Evolutionary conservation across 37 sponge, comb jelly and placozoan species (phyloP).

Genomic region (Chondrilla cf. caribensis): DNA sequence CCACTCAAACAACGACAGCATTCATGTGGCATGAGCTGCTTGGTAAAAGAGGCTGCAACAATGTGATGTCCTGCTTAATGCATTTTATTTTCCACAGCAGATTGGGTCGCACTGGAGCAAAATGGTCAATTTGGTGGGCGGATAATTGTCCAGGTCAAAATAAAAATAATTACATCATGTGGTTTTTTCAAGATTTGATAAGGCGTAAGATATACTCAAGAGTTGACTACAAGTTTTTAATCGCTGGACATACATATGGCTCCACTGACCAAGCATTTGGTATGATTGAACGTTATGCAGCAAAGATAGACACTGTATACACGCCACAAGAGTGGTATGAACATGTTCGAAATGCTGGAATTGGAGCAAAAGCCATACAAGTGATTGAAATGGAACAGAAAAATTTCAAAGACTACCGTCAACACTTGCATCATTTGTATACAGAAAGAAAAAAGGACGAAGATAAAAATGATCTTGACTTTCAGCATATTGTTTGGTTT

Average conservation of each 20-base stretch:
- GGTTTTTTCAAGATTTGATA: slow-evolving; percentile 54
- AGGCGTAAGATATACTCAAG: slow-evolving; percentile 42
- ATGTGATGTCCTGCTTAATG: slow-evolving; percentile 41
- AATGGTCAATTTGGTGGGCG: slow-evolving; percentile 57
- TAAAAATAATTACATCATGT: slow-evolving; percentile 44
- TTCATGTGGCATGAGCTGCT: slow-evolving; percentile 68
- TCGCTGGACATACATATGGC: slow-evolving; percentile 60
- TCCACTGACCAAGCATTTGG: slow-evolving; percentile 36
- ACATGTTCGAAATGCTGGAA: slow-evolving; percentile 33
- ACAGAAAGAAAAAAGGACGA: slow-evolving; percentile 45
- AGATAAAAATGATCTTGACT: slow-evolving; percentile 33
- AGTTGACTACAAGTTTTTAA: slow-evolving; percentile 47
- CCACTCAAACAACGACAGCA: slow-evolving; percentile 32
- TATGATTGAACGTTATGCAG: slow-evolving; percentile 23
- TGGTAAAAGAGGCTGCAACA: slow-evolving; percentile 38
- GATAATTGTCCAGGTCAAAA: slow-evolving; percentile 64
- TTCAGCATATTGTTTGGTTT: slow-evolving; percentile 44
- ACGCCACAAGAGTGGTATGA: slow-evolving; percentile 43
- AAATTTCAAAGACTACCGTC: slow-evolving; percentile 33
- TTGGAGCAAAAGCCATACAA: not conserved
- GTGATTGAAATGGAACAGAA: slow-evolving; percentile 45
- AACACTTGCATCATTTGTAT: slow-evolving; percentile 25
- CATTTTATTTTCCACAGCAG: slow-evolving; percentile 29
- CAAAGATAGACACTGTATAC: slow-evolving; percentile 37
- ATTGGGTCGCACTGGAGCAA: slow-evolving; percentile 47